Conservation (phyloP, 1,140 invertebrate species). For the Prorops nasuta region DNA sequence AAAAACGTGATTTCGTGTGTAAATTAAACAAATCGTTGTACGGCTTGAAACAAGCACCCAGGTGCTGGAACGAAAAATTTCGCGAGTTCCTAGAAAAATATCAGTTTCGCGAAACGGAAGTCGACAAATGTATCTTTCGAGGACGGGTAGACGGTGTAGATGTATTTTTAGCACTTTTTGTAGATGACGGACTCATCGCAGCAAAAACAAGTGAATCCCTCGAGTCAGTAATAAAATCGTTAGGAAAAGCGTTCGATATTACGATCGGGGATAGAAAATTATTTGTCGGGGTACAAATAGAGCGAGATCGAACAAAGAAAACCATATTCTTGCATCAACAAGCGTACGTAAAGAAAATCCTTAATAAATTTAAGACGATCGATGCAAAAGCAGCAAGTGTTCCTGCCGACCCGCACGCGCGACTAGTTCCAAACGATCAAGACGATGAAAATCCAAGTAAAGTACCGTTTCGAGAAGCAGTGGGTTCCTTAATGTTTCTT, state of each 20-base stretch:
- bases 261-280: background rate
- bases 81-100: background rate
- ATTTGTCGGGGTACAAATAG: constrained; percentile 3
- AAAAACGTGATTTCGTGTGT: background rate
- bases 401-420: background rate
- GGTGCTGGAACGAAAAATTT: constrained; percentile 4
- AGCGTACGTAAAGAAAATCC: background rate
- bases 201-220: background rate
- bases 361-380: constrained; percentile 1
- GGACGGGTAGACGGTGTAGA: background rate
- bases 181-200: constrained; percentile 2
- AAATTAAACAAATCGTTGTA: background rate
- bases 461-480: constrained; percentile 34
- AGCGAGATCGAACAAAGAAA: background rate
- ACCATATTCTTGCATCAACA: background rate
- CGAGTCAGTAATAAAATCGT: background rate
- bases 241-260: background rate
- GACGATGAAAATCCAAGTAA: background rate
- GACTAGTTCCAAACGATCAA: background rate
- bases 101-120: background rate
- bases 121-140: background rate
- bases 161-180: constrained; percentile 3
- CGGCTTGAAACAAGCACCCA: constrained; percentile 5
- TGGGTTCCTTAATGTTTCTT: constrained; percentile 45
- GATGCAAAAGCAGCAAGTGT: background rate